phyloP scores from a whole-genome alignment of 2,888 invertebrate species.

The Drosophila maculinotata region DNA sequence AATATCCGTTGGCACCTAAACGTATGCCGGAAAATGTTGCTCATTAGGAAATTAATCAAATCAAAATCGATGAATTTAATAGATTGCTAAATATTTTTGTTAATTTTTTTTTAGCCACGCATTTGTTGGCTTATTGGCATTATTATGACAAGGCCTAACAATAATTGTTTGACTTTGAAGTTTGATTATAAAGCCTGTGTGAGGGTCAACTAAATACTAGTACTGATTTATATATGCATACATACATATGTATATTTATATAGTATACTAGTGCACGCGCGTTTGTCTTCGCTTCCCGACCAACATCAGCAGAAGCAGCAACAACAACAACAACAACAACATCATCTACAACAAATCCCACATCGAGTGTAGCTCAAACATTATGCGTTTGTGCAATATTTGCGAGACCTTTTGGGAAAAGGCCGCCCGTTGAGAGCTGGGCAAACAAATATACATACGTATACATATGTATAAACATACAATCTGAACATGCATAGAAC shows the following conservation, averaged over 20 bases:
- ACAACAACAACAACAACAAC: constrained; percentile 14
- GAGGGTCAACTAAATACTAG: constrained; percentile 59
- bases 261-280: constrained; percentile 8
- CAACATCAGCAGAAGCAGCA: constrained; percentile 23
- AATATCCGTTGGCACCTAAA: constrained; percentile 30
- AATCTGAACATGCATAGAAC: constrained; percentile 48
- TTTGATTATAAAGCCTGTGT: constrained; percentile 70
- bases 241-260: neutral
- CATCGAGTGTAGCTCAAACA: constrained; percentile 71
- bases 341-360: constrained; percentile 30
- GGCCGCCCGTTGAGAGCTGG: constrained; percentile 58
- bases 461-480: constrained; percentile 2
- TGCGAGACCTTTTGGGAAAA: constrained; percentile 64
- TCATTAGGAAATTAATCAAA: constrained; percentile 32
- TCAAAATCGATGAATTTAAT: constrained; percentile 29
- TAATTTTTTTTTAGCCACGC: constrained; percentile 24
- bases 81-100: constrained; percentile 30
- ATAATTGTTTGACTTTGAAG: constrained; percentile 73
- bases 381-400: constrained; percentile 70
- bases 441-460: constrained; percentile 50
- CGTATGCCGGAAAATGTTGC: constrained; percentile 27
- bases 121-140: constrained; percentile 34
- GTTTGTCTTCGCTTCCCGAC: constrained; percentile 35
- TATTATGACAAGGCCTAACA: constrained; percentile 50
- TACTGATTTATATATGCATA: neutral